Evolutionary conservation across 1,140 invertebrate genomes (phyloP).

Genomic region (Calosoma granatense): DNA sequence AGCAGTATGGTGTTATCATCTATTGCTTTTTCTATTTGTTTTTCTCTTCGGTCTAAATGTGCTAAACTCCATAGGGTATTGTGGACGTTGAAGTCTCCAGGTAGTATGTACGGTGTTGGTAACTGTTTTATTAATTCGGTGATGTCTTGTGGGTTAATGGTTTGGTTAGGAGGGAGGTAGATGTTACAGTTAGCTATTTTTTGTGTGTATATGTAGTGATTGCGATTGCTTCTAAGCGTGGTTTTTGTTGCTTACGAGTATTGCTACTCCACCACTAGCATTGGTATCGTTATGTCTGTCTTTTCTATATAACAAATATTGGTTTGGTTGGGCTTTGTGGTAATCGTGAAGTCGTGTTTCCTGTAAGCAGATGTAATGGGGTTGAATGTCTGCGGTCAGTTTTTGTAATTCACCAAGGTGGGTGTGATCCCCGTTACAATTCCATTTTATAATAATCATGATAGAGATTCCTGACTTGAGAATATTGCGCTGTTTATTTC

Average conservation of each 20-base stretch:
- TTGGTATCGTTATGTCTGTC: constrained; percentile 16
- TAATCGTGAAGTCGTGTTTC: constrained; percentile 26
- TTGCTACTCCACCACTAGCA: constrained; percentile 26
- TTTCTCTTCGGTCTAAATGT: constrained; percentile 22
- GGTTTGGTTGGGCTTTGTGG: constrained; percentile 13
- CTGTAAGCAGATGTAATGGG: constrained; percentile 22
- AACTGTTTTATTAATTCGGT: constrained; percentile 25
- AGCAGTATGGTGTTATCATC: constrained; percentile 22
- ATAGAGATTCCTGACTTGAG: background rate
- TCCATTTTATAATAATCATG: constrained; percentile 17
- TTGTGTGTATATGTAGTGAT: constrained; percentile 17
- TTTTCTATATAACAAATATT: constrained; percentile 19
- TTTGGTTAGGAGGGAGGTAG: constrained; percentile 23
- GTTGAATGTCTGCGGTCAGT: constrained; percentile 14
- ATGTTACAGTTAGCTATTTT: constrained; percentile 25
- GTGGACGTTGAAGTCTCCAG: constrained; percentile 29
- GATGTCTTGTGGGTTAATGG: constrained; percentile 20
- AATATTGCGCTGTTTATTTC: background rate
- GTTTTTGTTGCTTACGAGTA: constrained; percentile 19
- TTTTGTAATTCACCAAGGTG: constrained; percentile 10
- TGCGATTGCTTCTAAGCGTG: constrained; percentile 23
- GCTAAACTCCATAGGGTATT: constrained; percentile 28
- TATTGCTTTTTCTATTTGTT: constrained; percentile 21
- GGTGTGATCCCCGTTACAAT: constrained; percentile 16
- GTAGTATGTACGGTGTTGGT: constrained; percentile 25